Evolutionary conservation across 2,797 vertebrate genomes (phyloP).

Genomic region (Alcedo atthis): DNA sequence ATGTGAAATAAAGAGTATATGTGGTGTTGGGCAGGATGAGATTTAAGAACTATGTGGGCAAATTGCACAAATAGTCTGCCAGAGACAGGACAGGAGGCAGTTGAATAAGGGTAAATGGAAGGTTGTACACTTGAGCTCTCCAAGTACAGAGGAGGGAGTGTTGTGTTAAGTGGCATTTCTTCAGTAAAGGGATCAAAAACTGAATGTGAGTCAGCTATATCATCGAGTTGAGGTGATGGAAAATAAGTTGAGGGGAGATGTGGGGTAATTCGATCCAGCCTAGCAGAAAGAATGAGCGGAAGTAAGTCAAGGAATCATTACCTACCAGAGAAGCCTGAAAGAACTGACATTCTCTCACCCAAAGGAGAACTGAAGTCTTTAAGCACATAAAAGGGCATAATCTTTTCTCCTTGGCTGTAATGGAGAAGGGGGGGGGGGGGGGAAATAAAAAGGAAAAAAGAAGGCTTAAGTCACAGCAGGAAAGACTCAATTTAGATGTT

Average conservation of each 20-base stretch:
- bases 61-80: not conserved
- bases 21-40: not conserved
- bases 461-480: slow-evolving; percentile 65
- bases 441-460: not conserved
- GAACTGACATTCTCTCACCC: not conserved
- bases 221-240: slow-evolving; percentile 49
- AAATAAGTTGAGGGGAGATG: slow-evolving; percentile 12
- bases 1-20: not conserved
- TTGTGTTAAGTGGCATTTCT: slow-evolving; percentile 11
- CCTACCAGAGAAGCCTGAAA: not conserved
- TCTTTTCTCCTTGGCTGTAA: slow-evolving; percentile 13
- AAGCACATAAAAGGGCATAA: slow-evolving; percentile 45
- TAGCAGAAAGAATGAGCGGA: not conserved
- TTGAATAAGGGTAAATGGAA: not conserved
- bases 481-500: slow-evolving; percentile 68
- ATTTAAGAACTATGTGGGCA: not conserved
- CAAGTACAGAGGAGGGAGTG: not conserved
- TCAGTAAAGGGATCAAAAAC: slow-evolving; percentile 53
- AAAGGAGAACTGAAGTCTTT: slow-evolving; percentile 31
- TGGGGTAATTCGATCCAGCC: slow-evolving; percentile 58
- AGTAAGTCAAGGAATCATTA: slow-evolving; percentile 32
- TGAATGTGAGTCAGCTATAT: not conserved
- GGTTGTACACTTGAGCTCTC: not conserved
- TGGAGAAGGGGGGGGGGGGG: not conserved
- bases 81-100: not conserved